Conservation (phyloP, 23 tunicate species). For the Diplosoma virens region DNA sequence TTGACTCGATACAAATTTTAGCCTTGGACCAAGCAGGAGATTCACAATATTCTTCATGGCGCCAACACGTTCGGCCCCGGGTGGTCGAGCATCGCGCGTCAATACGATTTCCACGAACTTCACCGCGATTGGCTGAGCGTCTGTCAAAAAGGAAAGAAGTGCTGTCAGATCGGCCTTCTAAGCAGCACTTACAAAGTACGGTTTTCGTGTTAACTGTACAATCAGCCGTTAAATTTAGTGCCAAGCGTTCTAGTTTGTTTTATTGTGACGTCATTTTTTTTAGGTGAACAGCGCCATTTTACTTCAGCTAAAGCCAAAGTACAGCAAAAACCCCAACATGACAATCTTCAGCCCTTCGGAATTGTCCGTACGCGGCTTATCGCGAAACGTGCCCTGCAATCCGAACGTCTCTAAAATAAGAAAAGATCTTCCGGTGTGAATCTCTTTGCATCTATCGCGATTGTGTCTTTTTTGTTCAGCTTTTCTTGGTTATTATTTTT, state of each 20-base stretch:
- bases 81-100: conserved; percentile 72
- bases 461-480: too few species aligned
- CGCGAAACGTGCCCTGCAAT: conserved; percentile 34
- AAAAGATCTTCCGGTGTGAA: too few species aligned
- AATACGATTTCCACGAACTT: conserved; percentile 55
- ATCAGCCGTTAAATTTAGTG: neutral
- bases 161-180: conserved; percentile 26
- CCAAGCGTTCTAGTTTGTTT: neutral
- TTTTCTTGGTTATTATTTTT: too few species aligned
- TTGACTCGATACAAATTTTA: too few species aligned
- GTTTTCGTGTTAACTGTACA: neutral
- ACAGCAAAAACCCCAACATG: conserved; percentile 57
- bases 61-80: conserved; percentile 63
- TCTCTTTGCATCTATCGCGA: too few species aligned
- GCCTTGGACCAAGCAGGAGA: conserved; percentile 71
- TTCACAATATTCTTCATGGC: conserved; percentile 79
- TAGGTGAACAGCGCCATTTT: conserved; percentile 77
- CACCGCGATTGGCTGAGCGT: conserved; percentile 70
- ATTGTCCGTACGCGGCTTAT: conserved; percentile 36
- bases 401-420: too few species aligned
- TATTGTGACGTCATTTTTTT: neutral
- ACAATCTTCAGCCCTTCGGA: conserved; percentile 66
- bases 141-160: conserved; percentile 17
- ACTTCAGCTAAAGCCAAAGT: conserved; percentile 59
- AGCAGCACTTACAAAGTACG: conserved; percentile 39